Percentiles rank a stretch among this genome's conserved stretches.
These are phyloP conservation scores for Lapara coniferarum DNA, from an alignment of 2,888 invertebrate genomes.

Conservation along the genomic window DNA sequence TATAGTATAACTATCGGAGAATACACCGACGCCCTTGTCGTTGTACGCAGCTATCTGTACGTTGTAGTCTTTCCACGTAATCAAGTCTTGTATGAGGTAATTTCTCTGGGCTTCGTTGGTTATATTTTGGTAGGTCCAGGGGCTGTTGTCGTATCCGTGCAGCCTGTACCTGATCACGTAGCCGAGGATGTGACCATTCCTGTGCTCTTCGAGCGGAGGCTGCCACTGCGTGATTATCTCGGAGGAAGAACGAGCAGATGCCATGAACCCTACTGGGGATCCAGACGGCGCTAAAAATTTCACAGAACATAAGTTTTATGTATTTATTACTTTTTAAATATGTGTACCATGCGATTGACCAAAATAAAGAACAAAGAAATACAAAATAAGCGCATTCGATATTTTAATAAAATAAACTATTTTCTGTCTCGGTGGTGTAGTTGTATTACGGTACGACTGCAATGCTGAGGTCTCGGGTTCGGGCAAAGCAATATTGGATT, in stretches of 20 bases:
- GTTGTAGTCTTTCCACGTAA: slow-evolving; percentile 98
- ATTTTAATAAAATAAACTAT: neutral
- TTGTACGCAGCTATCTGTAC: slow-evolving; percentile 99
- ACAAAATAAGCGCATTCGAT: neutral
- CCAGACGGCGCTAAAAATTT: slow-evolving; percentile 93
- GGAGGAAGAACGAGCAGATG: slow-evolving; percentile 95
- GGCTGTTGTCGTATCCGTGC: slow-evolving; percentile 95
- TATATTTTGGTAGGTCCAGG: slow-evolving; percentile 96
- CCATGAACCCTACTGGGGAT: slow-evolving; percentile 97
- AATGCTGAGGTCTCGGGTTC: no score
- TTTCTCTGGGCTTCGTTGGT: slow-evolving; percentile 96
- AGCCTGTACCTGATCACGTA: slow-evolving; percentile 96
- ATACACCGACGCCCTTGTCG: slow-evolving; percentile 97
- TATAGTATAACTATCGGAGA: slow-evolving; percentile 94
- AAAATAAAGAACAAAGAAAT: neutral
- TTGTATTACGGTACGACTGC: no score
- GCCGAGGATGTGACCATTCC: slow-evolving; percentile 97
- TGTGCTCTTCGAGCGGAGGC: slow-evolving; percentile 95
- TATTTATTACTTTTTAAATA: neutral
- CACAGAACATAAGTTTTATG: slow-evolving; percentile 35
- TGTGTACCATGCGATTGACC: neutral
- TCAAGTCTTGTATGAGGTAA: slow-evolving; percentile 94
- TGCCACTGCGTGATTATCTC: slow-evolving; percentile 99
- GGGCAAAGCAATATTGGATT: no score
- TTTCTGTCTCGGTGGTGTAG: no score